Evolutionary conservation across 2,888 invertebrate species (phyloP).

Genomic region (Loripinus fragilis): DNA sequence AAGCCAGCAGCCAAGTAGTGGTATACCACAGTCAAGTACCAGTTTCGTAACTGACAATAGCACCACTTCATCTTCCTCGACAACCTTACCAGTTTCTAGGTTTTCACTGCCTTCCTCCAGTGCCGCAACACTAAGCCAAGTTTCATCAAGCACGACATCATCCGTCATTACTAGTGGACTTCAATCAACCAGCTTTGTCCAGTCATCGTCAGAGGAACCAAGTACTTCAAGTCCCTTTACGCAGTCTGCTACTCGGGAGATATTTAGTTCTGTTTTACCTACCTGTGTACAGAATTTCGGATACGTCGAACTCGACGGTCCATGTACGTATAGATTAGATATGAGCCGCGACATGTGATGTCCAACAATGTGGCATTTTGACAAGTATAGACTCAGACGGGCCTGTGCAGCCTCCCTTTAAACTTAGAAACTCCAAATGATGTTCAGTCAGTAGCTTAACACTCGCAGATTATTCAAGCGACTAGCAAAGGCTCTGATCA

Average conservation of each 20-base stretch:
- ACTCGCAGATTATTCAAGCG: too few species aligned
- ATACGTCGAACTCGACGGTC: background rate
- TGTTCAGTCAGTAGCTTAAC: too few species aligned
- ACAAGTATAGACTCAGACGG: too few species aligned
- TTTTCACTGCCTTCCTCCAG: too few species aligned
- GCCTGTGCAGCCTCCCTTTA: too few species aligned
- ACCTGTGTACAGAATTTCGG: conserved; percentile 3
- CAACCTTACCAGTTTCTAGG: too few species aligned
- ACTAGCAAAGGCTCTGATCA: too few species aligned
- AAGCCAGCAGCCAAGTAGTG: background rate
- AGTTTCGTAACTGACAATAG: background rate
- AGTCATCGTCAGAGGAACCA: background rate
- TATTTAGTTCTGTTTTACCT: background rate
- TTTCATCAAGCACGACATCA: too few species aligned
- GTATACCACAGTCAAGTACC: background rate
- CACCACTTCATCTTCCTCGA: background rate
- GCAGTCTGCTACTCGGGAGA: background rate
- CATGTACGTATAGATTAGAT: background rate
- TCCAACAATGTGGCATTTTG: too few species aligned
- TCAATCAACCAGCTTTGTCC: background rate
- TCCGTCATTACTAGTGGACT: background rate
- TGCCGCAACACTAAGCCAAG: too few species aligned
- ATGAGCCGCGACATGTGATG: too few species aligned
- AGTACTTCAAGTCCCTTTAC: background rate
- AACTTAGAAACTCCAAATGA: too few species aligned